Conservation (phyloP, 2,113 vertebrate species). For the human (Homo sapiens) region GRCh38 chr4:24425501-24426000, state of each 20-base stretch:
- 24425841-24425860: conserved; percentile 61
- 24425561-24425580: conserved; percentile 61
- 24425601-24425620: conserved; percentile 49
- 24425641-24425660: conserved; percentile 78
- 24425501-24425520: conserved; percentile 77
- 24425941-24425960: conserved; percentile 24
- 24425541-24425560: conserved; percentile 77
- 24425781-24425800: conserved; percentile 71
- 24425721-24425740: conserved; percentile 77
- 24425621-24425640: conserved; percentile 71
- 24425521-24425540: conserved; percentile 73
- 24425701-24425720: conserved; percentile 74
- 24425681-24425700: conserved; percentile 67
- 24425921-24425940: background rate
- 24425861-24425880: conserved; percentile 67
- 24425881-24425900: conserved; percentile 74
- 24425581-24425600: conserved; percentile 44
- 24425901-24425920: conserved; percentile 61
- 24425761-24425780: conserved; percentile 50
- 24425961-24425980: conserved; percentile 54
- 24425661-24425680: conserved; percentile 72
- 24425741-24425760: conserved; percentile 63
- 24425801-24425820: conserved; percentile 66
- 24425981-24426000: conserved; percentile 56
- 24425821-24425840: conserved; percentile 45